Evolutionary conservation across 2,797 vertebrate genomes (phyloP).

Genomic region (Leuciscus waleckii): DNA sequence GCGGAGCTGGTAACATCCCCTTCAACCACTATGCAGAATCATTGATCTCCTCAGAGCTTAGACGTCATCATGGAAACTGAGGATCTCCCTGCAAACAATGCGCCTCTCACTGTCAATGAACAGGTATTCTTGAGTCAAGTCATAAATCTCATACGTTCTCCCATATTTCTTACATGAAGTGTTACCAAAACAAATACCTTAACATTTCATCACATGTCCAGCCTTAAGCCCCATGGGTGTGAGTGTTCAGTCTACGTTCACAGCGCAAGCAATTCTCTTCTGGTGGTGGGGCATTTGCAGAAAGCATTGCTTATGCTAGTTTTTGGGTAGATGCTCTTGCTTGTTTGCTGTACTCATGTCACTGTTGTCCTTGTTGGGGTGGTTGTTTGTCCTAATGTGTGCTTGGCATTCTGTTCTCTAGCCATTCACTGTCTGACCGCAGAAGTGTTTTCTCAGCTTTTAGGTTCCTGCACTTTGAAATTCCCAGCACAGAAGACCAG

Average conservation of each 20-base stretch:
- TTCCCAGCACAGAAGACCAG: constrained; percentile 76
- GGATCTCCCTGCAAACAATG: constrained; percentile 81
- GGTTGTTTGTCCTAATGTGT: constrained; percentile 79
- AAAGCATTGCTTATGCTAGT: constrained; percentile 70
- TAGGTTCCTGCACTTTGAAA: constrained; percentile 83
- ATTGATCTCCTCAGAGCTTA: constrained; percentile 66
- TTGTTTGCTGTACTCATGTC: constrained; percentile 65
- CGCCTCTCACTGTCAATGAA: constrained; percentile 91
- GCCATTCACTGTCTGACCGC: constrained; percentile 85
- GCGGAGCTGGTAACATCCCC: constrained; percentile 38
- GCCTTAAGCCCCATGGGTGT: constrained; percentile 61
- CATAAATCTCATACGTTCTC: constrained; percentile 11
- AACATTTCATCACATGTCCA: constrained; percentile 38
- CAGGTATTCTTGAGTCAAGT: constrained; percentile 79
- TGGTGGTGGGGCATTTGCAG: constrained; percentile 50
- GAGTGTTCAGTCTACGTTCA: constrained; percentile 57
- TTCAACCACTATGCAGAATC: constrained; percentile 79
- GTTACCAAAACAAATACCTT: not conserved
- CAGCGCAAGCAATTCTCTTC: constrained; percentile 70
- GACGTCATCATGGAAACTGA: constrained; percentile 86
- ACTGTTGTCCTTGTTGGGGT: constrained; percentile 57
- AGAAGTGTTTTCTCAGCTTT: constrained; percentile 84
- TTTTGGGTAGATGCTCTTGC: constrained; percentile 68
- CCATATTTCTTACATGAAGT: not conserved
- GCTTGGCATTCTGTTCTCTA: constrained; percentile 84